These are phyloP conservation scores for Sebastolobus altivelis DNA, from an alignment of 2,797 vertebrate genomes.

Conservation along the genomic window DNA sequence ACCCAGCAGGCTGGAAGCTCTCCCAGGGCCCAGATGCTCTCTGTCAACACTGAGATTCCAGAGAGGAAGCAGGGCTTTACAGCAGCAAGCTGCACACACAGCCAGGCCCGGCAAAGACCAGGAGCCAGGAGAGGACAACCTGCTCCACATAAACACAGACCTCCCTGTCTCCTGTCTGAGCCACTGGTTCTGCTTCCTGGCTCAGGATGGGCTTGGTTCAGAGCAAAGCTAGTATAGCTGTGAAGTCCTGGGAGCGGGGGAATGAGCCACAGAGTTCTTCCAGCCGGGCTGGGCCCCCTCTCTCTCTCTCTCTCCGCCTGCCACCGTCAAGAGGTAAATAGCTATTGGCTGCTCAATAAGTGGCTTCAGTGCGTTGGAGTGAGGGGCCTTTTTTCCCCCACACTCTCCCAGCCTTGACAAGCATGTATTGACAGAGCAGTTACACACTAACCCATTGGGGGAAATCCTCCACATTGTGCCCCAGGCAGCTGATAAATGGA, in stretches of 20 bases:
- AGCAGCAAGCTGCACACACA: slow-evolving; percentile 81
- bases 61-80: slow-evolving; percentile 85
- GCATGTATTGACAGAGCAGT: slow-evolving; percentile 97
- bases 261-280: slow-evolving; percentile 66
- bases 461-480: slow-evolving; percentile 89
- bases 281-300: slow-evolving; percentile 63
- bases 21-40: slow-evolving; percentile 86
- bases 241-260: slow-evolving; percentile 56
- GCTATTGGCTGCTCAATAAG: slow-evolving; percentile 99
- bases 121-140: slow-evolving; percentile 82
- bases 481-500: slow-evolving; percentile 89
- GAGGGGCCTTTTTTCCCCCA: slow-evolving; percentile 87
- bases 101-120: slow-evolving; percentile 81
- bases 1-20: slow-evolving; percentile 82
- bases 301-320: slow-evolving; percentile 63
- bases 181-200: slow-evolving; percentile 74
- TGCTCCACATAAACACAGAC: slow-evolving; percentile 81
- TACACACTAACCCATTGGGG: slow-evolving; percentile 94
- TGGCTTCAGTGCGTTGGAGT: slow-evolving; percentile 93
- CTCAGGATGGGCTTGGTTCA: slow-evolving; percentile 60
- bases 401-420: slow-evolving; percentile 93
- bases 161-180: slow-evolving; percentile 74
- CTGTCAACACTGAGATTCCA: slow-evolving; percentile 86
- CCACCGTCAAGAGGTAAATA: slow-evolving; percentile 91
- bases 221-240: slow-evolving; percentile 36